Base-by-base conservation (phyloP, 2,113 vertebrate genomes). In the Chamaea fasciata region DNA sequence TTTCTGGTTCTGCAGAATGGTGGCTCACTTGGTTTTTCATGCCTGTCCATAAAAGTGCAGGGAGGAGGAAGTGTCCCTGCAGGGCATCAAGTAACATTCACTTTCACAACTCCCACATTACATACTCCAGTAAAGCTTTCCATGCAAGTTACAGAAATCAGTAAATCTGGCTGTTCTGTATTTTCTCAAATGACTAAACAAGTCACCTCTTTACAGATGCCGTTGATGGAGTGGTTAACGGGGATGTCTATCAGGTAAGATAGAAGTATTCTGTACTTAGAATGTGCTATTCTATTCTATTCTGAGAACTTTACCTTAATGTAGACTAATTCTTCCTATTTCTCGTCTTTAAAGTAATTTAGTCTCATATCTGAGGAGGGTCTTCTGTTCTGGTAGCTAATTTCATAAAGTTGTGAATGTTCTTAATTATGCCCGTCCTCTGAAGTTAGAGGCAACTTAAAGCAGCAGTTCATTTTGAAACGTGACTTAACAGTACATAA, bases 191-290 rank as follows among this genome's bases (percentile, higher is more conserved):
- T 76, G 47, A n/a, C 82, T 97, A 96, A 97, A 73, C n/a, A 70
- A 64, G 76, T 96, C 47, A 44, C 41, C 97, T 71, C 94, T 96
- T 97, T 97, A 39, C 97, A 98, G 98, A 97, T 97, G 95, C 96
- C 37, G 91, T 96, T 98, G 99, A 98, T 97, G 98, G 97, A 63
- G 97, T 98, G 59, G 52, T 99, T 95, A 99, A 99, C 71, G 99
- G 99, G 69, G 98, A 99, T 27, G 60, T 98, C 74, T 98, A 98
- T 91, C 96, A 98, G 98, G 98, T 98, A 97, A 98, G 82, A 49
- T 2, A 78, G 89, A 97, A 60, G 4, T 83, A 55, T 42, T 88
- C 22, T 35, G 14, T 84, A 27, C 52, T 84, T 70, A n/a, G 17
- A 92, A 55, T 68, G 16, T 93, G 39, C 50, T 83, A 16, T 88